These are phyloP conservation scores for Mythimna ferrago DNA, from an alignment of 2,888 invertebrate genomes.

Conservation along the genomic window DNA sequence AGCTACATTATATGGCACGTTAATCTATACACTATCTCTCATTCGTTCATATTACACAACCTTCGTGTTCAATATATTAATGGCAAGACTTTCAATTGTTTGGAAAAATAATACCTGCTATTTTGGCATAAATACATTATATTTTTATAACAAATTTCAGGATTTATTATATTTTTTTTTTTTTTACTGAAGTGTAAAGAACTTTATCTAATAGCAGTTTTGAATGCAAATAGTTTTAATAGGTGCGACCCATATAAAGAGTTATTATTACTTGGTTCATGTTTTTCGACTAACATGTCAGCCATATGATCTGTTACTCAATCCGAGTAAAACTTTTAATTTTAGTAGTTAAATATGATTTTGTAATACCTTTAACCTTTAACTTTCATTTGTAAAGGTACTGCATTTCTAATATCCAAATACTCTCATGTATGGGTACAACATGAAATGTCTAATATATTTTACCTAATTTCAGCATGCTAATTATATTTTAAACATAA, in stretches of 20 bases:
- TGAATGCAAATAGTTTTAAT: background rate
- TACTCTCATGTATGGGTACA: background rate
- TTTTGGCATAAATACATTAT: background rate
- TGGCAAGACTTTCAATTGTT: constrained; percentile 42
- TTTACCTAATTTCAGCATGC: constrained; percentile 21
- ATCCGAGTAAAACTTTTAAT: background rate
- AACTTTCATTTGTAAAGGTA: background rate
- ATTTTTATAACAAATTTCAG: background rate
- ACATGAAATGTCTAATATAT: background rate
- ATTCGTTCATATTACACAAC: constrained; percentile 67
- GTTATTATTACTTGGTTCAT: background rate
- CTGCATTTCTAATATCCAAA: background rate
- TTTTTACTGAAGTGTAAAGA: background rate
- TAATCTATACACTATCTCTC: constrained; percentile 37
- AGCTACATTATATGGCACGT: constrained; percentile 59
- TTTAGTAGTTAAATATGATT: background rate
- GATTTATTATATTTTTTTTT: background rate
- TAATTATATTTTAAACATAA: constrained; percentile 12
- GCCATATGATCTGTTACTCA: background rate
- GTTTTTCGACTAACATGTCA: background rate
- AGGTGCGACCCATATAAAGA: background rate
- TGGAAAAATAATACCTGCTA: background rate
- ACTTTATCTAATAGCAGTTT: background rate
- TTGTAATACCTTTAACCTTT: background rate
- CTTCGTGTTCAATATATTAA: constrained; percentile 55